Evolutionary conservation across 2,797 vertebrate species (phyloP), one percentile per base, ranked within the genome.

Genomic region (Florisuga fusca): DNA sequence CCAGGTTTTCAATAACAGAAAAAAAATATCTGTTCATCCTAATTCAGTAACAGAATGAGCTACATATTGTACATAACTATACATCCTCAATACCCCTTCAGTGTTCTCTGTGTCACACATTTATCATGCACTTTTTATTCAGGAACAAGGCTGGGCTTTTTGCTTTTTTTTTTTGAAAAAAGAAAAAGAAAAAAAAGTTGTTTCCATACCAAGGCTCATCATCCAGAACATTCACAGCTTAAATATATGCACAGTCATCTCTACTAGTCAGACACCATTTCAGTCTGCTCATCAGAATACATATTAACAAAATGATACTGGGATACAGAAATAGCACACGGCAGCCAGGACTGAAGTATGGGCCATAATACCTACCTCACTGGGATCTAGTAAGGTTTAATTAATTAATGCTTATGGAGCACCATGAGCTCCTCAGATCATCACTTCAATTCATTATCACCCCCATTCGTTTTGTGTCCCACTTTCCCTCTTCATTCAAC

Each of bases 211-310:
- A 93, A 88, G 83, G 38, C 90, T 95, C 80, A 64, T 96, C 80
- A 68, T 89, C 64, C 88, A 85, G 58, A 95, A 94, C 90, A 94
- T 95, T 96, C 96, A 97, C 90, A 92, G 94, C 87, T 96, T 93
- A 96, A 96, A 94, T 89, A 94, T 90, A 97, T 96, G 95, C 96
- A 97, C 85, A 96, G 93, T 97, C 96, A 96, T 97, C 95, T 92
- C 95, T 90, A 72, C 66, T 72, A 95, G 95, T 93, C 95, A 96
- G 95, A 95, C 95, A 94, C 91, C 90, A 83, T 97, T 93, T 95
- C 95, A 93, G 94, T 77, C 83, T 7, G 8, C 91, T 94, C 93
- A 84, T 95, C 86, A 89, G 91, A 93, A 96, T 84, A 84, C 93
- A 89, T 83, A 91, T 95, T 94, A 96, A 78, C 80, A 94, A 90